Base-by-base conservation (phyloP, 2,113 vertebrate species). In the Xerus inauris region DNA sequence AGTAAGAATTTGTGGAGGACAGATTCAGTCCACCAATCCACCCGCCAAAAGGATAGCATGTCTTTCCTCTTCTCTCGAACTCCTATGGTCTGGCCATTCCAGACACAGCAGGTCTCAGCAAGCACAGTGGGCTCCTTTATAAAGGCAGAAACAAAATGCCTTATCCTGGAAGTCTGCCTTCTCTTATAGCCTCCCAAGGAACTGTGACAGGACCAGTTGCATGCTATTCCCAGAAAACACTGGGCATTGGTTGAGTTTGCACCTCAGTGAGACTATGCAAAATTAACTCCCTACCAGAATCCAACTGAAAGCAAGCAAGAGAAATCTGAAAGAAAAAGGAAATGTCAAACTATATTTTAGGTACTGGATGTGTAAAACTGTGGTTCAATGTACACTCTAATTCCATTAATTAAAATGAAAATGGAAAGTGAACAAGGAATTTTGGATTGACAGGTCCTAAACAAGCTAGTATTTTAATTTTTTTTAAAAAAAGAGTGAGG, bases 371-470 rank as follows among this genome's bases (percentile, higher is more conserved):
- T 81, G 7, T 54, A 86, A 95, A 45, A 84, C 49, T 95, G 69
- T 45, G 90, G 62, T 62, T 88, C 51, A 42, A 9, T 28, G 38
- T 71, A 65, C 54, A 83, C 40, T 89, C 83, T 93, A 90, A 89
- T 30, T 87, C 47, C 73, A 81, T 32, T 77, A 91, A 96, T 59
- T 96, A 59, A 75, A 95, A 79, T 87, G 42, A 83, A 85, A 90
- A 94, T 75, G 47, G 42, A 91, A 85, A 59, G 32, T 24, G 40
- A 92, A 6, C 28, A 57, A 81, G 45, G 32, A 11, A 71, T 40
- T 93, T 82, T 35, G 51, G 40, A 79, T 8, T 72, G 45, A 79
- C 42, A 69, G 76, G 80, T 57, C 28, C 22, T 30, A 76, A 28
- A 79, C 19, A 32, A 94, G 47, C 19, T 81, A 35, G 81, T 77